Conservation (phyloP, 2,888 invertebrate species). For the Syrphus vitripennis region DNA sequence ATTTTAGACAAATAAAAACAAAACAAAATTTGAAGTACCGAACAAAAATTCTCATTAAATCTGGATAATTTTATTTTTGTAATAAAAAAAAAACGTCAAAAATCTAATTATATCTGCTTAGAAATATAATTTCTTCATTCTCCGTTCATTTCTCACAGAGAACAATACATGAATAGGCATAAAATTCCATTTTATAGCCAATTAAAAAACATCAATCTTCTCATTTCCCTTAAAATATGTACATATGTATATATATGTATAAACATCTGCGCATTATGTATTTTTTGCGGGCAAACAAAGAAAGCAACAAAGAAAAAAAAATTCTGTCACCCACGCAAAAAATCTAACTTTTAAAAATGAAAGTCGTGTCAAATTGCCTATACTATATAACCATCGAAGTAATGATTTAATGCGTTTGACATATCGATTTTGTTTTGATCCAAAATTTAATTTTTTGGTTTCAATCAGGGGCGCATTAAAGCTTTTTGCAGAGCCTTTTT, state of each 20-base stretch:
- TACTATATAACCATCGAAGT: constrained; percentile 40
- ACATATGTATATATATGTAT: not conserved
- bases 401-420: constrained; percentile 51
- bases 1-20: not conserved
- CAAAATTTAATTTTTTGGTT: too few species aligned
- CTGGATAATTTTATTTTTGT: not conserved
- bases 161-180: not conserved
- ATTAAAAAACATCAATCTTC: not conserved
- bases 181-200: constrained; percentile 1
- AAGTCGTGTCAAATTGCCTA: constrained; percentile 38
- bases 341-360: not conserved
- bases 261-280: not conserved
- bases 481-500: too few species aligned
- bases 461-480: too few species aligned
- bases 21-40: not conserved
- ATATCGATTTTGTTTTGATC: constrained; percentile 27
- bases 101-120: not conserved
- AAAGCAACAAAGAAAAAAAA: not conserved
- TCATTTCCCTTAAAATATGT: not conserved
- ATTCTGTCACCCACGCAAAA: not conserved
- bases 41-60: constrained; percentile 9
- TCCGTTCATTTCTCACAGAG: not conserved
- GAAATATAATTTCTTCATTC: not conserved
- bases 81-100: not conserved
- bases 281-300: not conserved